These are phyloP conservation scores for Mystacides longicornis DNA, from an alignment of 2,888 invertebrate species.

Conservation along the genomic window DNA sequence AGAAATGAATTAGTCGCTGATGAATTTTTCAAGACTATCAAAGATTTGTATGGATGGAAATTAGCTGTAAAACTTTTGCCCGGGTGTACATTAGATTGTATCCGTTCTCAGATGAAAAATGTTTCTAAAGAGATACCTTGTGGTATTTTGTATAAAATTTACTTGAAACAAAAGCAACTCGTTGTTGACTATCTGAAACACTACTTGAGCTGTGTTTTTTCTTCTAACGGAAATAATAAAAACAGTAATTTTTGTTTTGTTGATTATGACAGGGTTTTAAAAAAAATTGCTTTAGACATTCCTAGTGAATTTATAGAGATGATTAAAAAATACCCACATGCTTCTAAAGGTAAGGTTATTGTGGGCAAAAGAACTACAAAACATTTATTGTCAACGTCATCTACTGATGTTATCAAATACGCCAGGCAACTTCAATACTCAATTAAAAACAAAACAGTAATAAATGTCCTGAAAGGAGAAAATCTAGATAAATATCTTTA, in stretches of 20 bases:
- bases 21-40: not conserved
- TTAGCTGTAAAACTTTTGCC: not conserved
- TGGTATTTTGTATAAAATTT: not conserved
- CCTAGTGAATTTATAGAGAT: not conserved
- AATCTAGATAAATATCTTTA: not conserved
- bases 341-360: not conserved
- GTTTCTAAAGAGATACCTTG: not conserved
- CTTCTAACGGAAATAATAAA: not conserved
- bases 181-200: not conserved
- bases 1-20: not conserved
- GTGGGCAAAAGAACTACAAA: not conserved
- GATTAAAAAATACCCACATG: not conserved
- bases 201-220: not conserved
- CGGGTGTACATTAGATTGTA: not conserved
- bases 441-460: not conserved
- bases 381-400: not conserved
- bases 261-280: not conserved
- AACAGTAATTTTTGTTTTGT: not conserved
- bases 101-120: not conserved
- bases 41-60: not conserved
- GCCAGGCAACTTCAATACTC: not conserved
- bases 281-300: not conserved
- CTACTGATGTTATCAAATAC: not conserved
- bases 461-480: not conserved
- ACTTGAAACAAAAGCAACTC: not conserved